These are phyloP conservation scores for Spinus pinus DNA, from an alignment of 2,797 vertebrate genomes.

Conservation along the genomic window DNA sequence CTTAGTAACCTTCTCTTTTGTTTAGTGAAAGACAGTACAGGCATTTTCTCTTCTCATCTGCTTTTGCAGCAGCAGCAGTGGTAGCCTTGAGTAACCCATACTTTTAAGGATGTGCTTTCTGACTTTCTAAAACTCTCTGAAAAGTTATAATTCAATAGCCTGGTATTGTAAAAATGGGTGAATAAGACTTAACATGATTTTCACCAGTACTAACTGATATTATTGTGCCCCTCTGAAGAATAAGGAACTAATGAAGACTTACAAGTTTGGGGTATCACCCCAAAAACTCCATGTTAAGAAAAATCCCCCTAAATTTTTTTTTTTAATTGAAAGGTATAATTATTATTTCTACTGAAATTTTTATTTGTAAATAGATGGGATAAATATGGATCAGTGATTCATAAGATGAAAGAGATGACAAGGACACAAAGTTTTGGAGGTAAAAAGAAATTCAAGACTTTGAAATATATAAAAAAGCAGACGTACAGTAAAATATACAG, in stretches of 20 bases:
- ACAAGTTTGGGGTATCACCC: neutral
- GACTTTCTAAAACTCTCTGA: slow-evolving; percentile 3
- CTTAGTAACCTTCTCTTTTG: neutral
- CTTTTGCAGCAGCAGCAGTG: neutral
- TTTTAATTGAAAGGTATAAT: neutral
- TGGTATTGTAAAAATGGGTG: neutral
- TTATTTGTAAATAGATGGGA: neutral
- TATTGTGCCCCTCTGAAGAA: neutral
- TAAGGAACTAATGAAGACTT: neutral
- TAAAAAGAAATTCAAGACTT: neutral
- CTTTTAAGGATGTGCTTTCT: neutral
- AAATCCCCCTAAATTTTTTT: fast-evolving
- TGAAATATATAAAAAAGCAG: neutral
- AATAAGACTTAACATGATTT: neutral
- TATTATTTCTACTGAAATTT: neutral
- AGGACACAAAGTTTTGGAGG: neutral
- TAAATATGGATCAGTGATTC: neutral
- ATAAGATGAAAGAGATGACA: neutral
- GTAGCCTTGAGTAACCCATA: neutral
- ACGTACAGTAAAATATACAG: neutral
- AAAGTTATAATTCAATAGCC: slow-evolving; percentile 3
- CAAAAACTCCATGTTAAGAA: neutral
- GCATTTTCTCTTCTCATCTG: neutral
- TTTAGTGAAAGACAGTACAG: neutral
- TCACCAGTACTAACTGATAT: neutral